Conservation (phyloP, 2,888 invertebrate genomes). For the Geotrupes spiniger region DNA sequence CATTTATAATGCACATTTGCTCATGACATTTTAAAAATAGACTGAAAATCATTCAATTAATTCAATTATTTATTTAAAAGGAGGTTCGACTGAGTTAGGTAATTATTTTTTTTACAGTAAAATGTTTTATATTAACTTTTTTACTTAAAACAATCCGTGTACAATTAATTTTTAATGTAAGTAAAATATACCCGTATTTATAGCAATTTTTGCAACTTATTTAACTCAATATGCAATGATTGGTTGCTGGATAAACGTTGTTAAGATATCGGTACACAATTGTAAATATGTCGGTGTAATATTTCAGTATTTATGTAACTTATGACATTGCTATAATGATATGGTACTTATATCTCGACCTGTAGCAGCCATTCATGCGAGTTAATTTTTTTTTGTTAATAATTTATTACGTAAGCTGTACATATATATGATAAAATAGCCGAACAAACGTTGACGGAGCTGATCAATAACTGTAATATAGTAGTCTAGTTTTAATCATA, state of each 20-base stretch:
- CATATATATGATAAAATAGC: constrained; percentile 16
- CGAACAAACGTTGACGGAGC: constrained; percentile 21
- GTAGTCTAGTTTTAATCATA: constrained; percentile 35
- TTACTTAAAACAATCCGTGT: constrained; percentile 7
- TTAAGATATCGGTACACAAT: constrained; percentile 9
- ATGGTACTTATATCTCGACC: constrained; percentile 21
- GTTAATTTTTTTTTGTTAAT: constrained; percentile 20
- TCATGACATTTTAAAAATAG: constrained; percentile 38
- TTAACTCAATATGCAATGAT: constrained; percentile 11
- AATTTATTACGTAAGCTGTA: constrained; percentile 25
- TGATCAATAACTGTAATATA: constrained; percentile 27
- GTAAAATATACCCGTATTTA: constrained; percentile 1
- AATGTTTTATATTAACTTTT: constrained; percentile 12
- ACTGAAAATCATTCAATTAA: constrained; percentile 41
- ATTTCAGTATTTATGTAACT: constrained; percentile 18
- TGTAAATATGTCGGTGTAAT: constrained; percentile 16
- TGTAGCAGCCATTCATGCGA: constrained; percentile 29
- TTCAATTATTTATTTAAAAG: constrained; percentile 38
- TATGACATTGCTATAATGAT: constrained; percentile 23
- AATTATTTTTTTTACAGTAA: constrained; percentile 17
- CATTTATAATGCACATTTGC: constrained; percentile 22
- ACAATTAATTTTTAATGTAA: constrained; percentile 4
- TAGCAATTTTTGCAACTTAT: background rate
- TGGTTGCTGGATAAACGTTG: constrained; percentile 13
- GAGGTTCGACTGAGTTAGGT: constrained; percentile 40